phyloP scores from a whole-genome alignment of 2,888 invertebrate species.

The Pheosia gnoma region DNA sequence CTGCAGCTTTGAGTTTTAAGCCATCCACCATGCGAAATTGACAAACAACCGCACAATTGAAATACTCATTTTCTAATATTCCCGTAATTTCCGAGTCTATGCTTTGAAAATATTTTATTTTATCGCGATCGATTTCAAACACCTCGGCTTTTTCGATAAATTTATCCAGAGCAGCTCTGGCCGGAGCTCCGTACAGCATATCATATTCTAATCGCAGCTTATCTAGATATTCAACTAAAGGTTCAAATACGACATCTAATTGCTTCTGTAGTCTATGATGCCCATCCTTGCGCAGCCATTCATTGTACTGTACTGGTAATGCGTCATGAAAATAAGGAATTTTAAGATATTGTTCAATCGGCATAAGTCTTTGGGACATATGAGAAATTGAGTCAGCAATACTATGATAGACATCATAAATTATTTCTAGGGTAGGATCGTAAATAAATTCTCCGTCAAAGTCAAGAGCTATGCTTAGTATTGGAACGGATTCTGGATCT shows the following conservation, averaged over 20 bases:
- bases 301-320: slow-evolving; percentile 84
- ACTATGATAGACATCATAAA: slow-evolving; percentile 83
- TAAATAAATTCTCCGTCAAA: slow-evolving; percentile 83
- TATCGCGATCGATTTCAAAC: slow-evolving; percentile 85
- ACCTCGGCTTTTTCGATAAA: slow-evolving; percentile 80
- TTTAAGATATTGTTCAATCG: slow-evolving; percentile 80
- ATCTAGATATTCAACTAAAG: slow-evolving; percentile 82
- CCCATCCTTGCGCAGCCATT: slow-evolving; percentile 80
- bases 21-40: slow-evolving; percentile 86
- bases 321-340: slow-evolving; percentile 72
- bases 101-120: slow-evolving; percentile 85
- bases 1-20: slow-evolving; percentile 83
- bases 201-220: slow-evolving; percentile 81
- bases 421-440: slow-evolving; percentile 83
- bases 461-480: slow-evolving; percentile 83
- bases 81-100: slow-evolving; percentile 85
- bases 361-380: slow-evolving; percentile 84
- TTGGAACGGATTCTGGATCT: slow-evolving; percentile 82
- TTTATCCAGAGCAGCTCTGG: slow-evolving; percentile 68
- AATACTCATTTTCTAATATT: slow-evolving; percentile 87
- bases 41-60: slow-evolving; percentile 85
- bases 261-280: slow-evolving; percentile 78
- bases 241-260: slow-evolving; percentile 81
- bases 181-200: slow-evolving; percentile 80
- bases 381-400: slow-evolving; percentile 83